phyloP scores from a whole-genome alignment of 2,888 invertebrate species.

The Eupithecia insigniata region DNA sequence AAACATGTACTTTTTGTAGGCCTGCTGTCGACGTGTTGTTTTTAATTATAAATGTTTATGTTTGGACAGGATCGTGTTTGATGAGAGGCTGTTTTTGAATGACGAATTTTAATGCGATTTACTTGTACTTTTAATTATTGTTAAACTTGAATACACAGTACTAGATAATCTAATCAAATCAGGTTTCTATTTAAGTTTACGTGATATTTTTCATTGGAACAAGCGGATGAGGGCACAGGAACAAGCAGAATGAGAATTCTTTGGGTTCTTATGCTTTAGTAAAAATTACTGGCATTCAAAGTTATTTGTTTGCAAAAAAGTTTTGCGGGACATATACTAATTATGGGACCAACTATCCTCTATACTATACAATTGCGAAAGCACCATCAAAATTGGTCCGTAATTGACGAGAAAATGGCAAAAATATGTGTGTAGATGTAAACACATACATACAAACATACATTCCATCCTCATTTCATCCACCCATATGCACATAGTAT shows the following conservation, averaged over 20 bases:
- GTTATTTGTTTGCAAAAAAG: background rate
- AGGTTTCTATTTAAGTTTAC: background rate
- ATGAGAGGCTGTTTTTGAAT: slow-evolving; percentile 30
- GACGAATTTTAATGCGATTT: slow-evolving; percentile 35
- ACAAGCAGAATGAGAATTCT: background rate
- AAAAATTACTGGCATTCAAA: background rate
- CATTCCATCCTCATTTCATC: too few species aligned
- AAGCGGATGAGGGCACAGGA: background rate
- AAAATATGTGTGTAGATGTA: too few species aligned
- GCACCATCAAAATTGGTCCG: too few species aligned
- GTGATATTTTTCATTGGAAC: background rate
- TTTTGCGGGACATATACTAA: too few species aligned
- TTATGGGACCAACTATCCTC: too few species aligned
- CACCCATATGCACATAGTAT: too few species aligned
- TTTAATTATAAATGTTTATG: slow-evolving; percentile 45
- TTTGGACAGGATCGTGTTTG: slow-evolving; percentile 36
- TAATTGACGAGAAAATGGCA: too few species aligned
- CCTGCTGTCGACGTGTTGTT: slow-evolving; percentile 40
- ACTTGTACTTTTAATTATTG: slow-evolving; percentile 39
- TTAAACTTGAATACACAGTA: background rate
- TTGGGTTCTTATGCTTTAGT: too few species aligned
- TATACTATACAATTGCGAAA: too few species aligned
- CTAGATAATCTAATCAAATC: background rate
- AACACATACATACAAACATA: too few species aligned
- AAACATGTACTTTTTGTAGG: slow-evolving; percentile 34